Conservation (phyloP, 2,888 invertebrate genomes). For the Brachynemurus nebulosus region DNA sequence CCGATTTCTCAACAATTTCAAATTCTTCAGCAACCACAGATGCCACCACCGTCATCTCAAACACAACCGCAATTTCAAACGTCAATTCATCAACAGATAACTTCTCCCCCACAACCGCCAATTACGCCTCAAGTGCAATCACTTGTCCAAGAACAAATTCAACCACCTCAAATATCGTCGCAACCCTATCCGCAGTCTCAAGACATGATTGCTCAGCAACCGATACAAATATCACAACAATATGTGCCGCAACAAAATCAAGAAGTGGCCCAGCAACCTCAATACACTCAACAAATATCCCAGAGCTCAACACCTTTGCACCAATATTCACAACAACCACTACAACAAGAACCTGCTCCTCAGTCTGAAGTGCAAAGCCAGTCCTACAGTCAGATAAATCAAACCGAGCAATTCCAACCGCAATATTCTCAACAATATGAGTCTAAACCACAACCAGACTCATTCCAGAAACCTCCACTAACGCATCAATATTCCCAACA, state of each 20-base stretch:
- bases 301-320: slow-evolving; percentile 10
- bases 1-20: slow-evolving; percentile 17
- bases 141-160: slow-evolving; percentile 15
- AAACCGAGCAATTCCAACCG: slow-evolving; percentile 15
- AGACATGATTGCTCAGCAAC: slow-evolving; percentile 18
- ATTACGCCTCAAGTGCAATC: slow-evolving; percentile 18
- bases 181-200: slow-evolving; percentile 14
- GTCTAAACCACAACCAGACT: slow-evolving; percentile 15
- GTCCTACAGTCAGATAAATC: slow-evolving; percentile 17
- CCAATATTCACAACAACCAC: slow-evolving; percentile 13
- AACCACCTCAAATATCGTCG: slow-evolving; percentile 14
- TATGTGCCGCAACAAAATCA: slow-evolving; percentile 15
- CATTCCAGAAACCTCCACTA: slow-evolving; percentile 10
- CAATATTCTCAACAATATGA: not conserved
- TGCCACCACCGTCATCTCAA: slow-evolving; percentile 15
- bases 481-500: too few species aligned
- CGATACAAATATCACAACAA: slow-evolving; percentile 18
- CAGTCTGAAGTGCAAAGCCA: slow-evolving; percentile 17
- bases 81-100: slow-evolving; percentile 15
- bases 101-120: slow-evolving; percentile 16
- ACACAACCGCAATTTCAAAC: slow-evolving; percentile 17
- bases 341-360: slow-evolving; percentile 8
- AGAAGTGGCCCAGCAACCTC: not conserved
- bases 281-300: slow-evolving; percentile 7
- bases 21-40: slow-evolving; percentile 17